Conservation (phyloP, 2,888 invertebrate genomes). For the Tolmerus cingulatus region DNA sequence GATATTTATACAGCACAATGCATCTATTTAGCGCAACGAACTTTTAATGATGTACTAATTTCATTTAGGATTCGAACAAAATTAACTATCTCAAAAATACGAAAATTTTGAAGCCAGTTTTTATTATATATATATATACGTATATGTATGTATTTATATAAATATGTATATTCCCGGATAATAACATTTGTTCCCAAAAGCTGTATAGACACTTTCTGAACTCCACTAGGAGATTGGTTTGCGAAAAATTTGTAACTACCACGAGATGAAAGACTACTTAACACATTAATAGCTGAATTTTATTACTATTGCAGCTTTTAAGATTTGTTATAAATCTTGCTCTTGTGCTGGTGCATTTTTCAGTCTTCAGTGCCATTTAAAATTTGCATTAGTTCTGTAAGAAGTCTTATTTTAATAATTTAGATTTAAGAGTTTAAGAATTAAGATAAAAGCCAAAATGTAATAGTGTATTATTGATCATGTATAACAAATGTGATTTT, state of each 20-base stretch:
- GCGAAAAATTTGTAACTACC: neutral
- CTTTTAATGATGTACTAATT: too few relatives aligned
- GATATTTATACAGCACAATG: too few relatives aligned
- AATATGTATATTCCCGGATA: neutral
- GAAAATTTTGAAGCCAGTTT: neutral
- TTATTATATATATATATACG: too few relatives aligned
- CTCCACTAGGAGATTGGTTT: neutral
- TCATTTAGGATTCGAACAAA: neutral
- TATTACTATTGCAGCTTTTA: neutral
- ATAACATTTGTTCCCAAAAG: neutral
- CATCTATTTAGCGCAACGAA: too few relatives aligned
- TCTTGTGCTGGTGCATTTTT: neutral
- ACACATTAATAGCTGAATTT: neutral
- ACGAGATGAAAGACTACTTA: neutral
- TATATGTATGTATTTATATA: too few relatives aligned
- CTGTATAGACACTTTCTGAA: neutral
- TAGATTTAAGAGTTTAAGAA: too few relatives aligned
- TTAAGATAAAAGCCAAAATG: too few relatives aligned
- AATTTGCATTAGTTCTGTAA: neutral
- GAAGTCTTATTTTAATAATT: too few relatives aligned
- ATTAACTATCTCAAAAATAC: neutral
- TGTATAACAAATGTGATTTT: too few relatives aligned
- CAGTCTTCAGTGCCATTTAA: neutral
- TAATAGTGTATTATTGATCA: too few relatives aligned
- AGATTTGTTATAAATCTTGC: neutral